A percentile compares a stretch with the other conserved stretches of the same genome.
Conservation (phyloP, 30 jellyfish, hydroid and myxozoan species). For the Rhopilema esculentum region DNA sequence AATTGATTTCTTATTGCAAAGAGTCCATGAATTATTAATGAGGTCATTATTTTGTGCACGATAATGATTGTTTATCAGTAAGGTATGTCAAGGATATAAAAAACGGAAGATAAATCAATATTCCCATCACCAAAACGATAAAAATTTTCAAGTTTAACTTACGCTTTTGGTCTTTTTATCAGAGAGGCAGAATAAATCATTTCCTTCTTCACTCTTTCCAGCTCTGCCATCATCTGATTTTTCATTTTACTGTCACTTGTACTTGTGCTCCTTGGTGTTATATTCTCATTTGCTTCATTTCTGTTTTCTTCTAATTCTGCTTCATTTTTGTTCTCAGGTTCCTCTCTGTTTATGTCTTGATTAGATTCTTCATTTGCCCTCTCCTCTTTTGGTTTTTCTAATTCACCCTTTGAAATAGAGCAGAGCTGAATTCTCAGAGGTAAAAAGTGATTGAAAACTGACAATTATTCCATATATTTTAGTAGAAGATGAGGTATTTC, state of each 20-base stretch:
- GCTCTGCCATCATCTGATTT: constrained; percentile 66
- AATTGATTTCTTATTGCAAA: not conserved
- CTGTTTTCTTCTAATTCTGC: not conserved
- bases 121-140: no score
- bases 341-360: not conserved
- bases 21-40: not conserved
- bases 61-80: no score
- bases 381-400: not conserved
- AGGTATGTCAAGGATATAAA: no score
- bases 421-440: no score
- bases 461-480: no score
- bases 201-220: constrained; percentile 57
- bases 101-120: no score
- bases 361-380: constrained; percentile 1
- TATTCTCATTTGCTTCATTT: not conserved
- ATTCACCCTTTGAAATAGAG: not conserved
- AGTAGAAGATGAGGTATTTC: no score
- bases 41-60: not conserved
- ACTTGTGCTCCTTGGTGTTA: constrained; percentile 43
- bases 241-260: constrained; percentile 23
- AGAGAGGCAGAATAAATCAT: constrained; percentile 48
- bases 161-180: constrained; percentile 57
- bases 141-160: constrained; percentile 19
- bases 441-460: no score
- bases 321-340: not conserved